Base-by-base conservation (phyloP, 1,140 invertebrate genomes). In the Leptoteleia sp. region DNA sequence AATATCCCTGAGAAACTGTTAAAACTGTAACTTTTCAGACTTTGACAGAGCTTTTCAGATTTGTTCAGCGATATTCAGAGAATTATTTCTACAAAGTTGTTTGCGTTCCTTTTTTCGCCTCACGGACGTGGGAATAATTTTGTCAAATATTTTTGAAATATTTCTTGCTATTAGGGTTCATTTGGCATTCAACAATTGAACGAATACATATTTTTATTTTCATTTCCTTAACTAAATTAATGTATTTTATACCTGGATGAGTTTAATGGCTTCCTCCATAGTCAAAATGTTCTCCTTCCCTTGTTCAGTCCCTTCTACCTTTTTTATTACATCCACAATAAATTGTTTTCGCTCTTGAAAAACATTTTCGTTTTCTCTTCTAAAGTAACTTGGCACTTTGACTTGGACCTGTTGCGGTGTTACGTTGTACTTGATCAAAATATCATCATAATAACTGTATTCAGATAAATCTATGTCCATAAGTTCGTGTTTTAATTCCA, bases 401-500 rank as follows among this genome's bases (percentile, higher is more conserved):
- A 94, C 84, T 81, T 95, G 93, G 0, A 89, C 91, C 78, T 94
- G 92, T 13, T 91, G 87, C 1, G 94, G 94, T 0, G 94, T 94
- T 0, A 93, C 83, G 17, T 89, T 83, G 4, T 92, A 86, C 61
- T 91, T 92, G 25, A 91, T 79, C 1, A 92, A 62, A 37, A 95
- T 91, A 81, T 96, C 94, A 72, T 97, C 96, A 84, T 94, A 95
- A 85, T 96, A 97, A 78, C 93, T 96, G 77, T 93, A 95, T 86
- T 98, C 96, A 11, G 94, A 95, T 0, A 96, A 87, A 83, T 97
- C 94, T 1, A 97, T 90, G 71, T 96, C 94, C 0, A 97, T 95
- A 45, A 98, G 90, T 82, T 98, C 96, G 81, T 96, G 92, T 88
- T 95, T 95, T 2, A 95, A 84, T 84, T 96, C 94, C 11, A 95